Conservation (phyloP, 2,888 invertebrate genomes). For the Lasius fuliginosus region DNA sequence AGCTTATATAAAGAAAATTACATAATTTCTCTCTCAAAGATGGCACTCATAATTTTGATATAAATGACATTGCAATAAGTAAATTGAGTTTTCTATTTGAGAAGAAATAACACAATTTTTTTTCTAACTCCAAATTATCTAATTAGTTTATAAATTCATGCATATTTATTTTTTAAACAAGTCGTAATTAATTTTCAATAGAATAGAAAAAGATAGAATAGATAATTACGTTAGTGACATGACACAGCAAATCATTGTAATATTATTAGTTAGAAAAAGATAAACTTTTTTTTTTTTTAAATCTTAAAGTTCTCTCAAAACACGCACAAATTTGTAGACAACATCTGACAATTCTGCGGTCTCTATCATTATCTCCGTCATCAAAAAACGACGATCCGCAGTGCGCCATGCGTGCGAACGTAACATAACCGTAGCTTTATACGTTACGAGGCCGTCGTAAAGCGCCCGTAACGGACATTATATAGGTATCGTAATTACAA, state of each 20-base stretch:
- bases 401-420: constrained; percentile 48
- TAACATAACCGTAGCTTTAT: constrained; percentile 72
- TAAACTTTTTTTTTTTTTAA: neutral
- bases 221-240: neutral
- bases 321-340: neutral
- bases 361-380: constrained; percentile 20
- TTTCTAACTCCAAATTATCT: neutral
- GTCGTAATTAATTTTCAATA: neutral
- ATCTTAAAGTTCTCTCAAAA: neutral
- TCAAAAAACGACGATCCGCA: constrained; percentile 63
- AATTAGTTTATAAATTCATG: neutral
- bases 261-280: neutral
- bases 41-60: neutral
- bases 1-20: neutral
- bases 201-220: neutral
- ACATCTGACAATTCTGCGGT: neutral
- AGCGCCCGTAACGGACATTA: constrained; percentile 54
- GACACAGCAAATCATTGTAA: neutral
- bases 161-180: neutral
- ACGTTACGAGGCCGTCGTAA: constrained; percentile 65
- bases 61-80: neutral
- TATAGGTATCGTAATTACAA: constrained; percentile 73
- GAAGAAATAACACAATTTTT: neutral
- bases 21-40: neutral
- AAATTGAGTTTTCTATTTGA: neutral